Conservation (phyloP, 1,140 invertebrate genomes). For the Rhyacophila brunnea region DNA sequence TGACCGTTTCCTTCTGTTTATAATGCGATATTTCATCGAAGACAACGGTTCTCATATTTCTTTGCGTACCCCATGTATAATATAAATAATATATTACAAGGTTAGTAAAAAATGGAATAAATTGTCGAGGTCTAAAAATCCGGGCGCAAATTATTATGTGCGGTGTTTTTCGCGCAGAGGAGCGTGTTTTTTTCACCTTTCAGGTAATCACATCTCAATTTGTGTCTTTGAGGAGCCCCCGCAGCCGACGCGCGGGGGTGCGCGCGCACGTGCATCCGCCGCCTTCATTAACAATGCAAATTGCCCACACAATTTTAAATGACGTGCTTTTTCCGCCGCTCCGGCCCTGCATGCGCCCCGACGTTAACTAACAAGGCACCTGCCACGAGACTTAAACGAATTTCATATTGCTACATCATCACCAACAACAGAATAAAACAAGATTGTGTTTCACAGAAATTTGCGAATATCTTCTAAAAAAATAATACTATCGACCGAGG, state of each 20-base stretch:
- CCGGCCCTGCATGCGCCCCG: background rate
- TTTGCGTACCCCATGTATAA: no score
- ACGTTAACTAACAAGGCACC: background rate
- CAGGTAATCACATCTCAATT: conserved; percentile 20
- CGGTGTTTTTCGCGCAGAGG: background rate
- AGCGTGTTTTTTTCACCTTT: background rate
- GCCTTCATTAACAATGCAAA: conserved; percentile 15
- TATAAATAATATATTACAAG: no score
- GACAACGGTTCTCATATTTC: no score
- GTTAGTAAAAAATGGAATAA: background rate
- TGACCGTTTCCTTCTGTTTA: no score
- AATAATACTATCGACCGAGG: no score
- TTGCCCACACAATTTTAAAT: conserved; percentile 12
- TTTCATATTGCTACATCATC: no score
- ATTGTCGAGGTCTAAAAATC: background rate
- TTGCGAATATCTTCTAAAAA: no score
- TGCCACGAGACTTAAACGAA: background rate
- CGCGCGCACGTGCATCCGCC: background rate
- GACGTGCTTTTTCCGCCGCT: background rate
- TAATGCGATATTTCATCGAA: no score
- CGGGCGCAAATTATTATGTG: background rate
- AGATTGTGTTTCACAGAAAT: no score
- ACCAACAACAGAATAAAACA: no score
- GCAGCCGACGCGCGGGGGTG: no score
- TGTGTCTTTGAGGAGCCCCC: background rate